A percentile compares a stretch with the other conserved stretches of the same genome.
Conservation (phyloP, 2,888 invertebrate species). For the Fragum fragum region DNA sequence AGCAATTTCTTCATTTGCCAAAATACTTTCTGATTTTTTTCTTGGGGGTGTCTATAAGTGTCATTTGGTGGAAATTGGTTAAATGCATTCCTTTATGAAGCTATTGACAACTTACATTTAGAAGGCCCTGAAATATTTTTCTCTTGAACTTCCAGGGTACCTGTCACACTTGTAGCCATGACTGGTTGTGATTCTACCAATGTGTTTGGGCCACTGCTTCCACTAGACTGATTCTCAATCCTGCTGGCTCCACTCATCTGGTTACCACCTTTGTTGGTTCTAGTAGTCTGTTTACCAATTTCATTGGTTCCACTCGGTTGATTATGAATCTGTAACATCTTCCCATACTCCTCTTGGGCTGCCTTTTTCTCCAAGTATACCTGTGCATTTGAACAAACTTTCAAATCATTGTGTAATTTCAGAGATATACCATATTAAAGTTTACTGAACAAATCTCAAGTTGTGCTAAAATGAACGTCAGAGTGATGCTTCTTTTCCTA, state of each 20-base stretch:
- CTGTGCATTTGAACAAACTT: no score
- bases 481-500: no score
- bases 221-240: background rate
- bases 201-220: background rate
- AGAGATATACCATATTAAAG: no score
- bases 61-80: no score
- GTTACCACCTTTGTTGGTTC: background rate
- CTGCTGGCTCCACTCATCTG: background rate
- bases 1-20: no score
- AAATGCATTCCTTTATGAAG: no score
- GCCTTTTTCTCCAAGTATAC: slow-evolving; percentile 74
- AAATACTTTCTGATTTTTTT: no score
- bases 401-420: no score
- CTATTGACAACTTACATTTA: no score
- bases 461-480: no score
- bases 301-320: background rate
- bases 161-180: background rate
- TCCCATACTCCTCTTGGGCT: slow-evolving; percentile 66
- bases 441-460: no score
- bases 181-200: slow-evolving; percentile 5
- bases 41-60: no score
- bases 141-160: background rate
- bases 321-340: background rate
- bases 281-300: background rate
- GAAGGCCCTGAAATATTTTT: background rate